Evolutionary conservation across 2,113 vertebrate genomes (phyloP).

Genomic region (Recurvirostra avosetta): DNA sequence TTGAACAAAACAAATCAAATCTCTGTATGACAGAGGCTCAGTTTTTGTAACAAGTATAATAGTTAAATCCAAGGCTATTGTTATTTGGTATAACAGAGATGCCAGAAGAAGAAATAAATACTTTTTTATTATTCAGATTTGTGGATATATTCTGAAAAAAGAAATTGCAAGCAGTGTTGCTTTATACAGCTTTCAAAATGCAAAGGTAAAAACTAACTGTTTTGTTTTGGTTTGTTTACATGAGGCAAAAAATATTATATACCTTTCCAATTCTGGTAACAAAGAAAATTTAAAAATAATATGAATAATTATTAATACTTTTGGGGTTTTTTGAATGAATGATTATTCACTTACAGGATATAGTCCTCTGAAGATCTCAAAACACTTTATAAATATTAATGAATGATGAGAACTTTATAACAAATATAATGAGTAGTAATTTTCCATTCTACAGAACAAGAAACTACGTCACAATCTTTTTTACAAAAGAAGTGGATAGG

Average conservation of each 20-base stretch:
- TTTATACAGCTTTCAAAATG: slow-evolving; percentile 18
- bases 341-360: neutral
- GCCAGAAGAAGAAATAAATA: neutral
- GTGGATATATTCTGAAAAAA: neutral
- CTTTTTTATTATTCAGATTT: neutral
- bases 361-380: neutral
- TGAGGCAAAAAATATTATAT: neutral
- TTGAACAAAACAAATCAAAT: slow-evolving; percentile 11
- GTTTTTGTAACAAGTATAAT: neutral
- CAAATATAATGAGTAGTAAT: neutral
- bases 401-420: neutral
- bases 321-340: neutral
- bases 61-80: slow-evolving; percentile 2
- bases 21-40: neutral
- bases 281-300: neutral
- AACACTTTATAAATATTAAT: slow-evolving; percentile 6
- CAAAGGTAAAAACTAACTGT: neutral
- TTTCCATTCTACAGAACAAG: neutral
- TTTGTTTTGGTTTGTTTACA: neutral
- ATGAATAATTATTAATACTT: neutral
- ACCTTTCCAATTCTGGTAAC: neutral
- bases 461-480: neutral
- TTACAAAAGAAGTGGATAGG: neutral
- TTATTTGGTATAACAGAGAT: neutral
- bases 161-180: neutral